Evolutionary conservation across 2,797 vertebrate genomes (phyloP), one percentile per base, ranked within the genome.

Genomic region (Semaprochilodus insignis): DNA sequence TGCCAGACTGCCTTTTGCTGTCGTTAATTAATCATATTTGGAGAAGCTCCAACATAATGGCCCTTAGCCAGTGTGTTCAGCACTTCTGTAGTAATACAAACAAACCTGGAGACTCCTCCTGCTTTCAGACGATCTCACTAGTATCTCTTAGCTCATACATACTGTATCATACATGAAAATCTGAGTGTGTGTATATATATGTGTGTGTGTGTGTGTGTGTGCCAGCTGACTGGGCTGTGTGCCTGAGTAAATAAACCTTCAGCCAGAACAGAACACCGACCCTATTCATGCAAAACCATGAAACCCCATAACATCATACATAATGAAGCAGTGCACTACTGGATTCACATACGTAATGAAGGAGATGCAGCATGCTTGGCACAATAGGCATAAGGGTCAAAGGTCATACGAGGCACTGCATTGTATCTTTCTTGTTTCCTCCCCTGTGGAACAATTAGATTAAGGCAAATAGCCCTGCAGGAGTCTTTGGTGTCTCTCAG

Each of bases 401-500:
- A 74, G 71, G 74, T 78, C 54, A 44, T 51, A 23, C 55, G 21
- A 48, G 59, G 57, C n/a, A 8, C 11, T 40, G 21, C 14, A n/a
- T 44, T 59, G 55, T 54, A 51, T 14, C 63, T 36, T 69, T 40
- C 36, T 7, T 4, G 23, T 17, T 67, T 48, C 34, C 60, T 21
- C 63, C 75, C 57, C 67, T n/a, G 48, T 21, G 51, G 84, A 25
- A 82, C 85, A 85, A 87, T 82, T 83, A 83, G 74, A 78, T 78
- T 74, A 76, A 62, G 54, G 44, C 2, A 10, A 34, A 65, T 27
- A n/a, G 40, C 52, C 17, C 77, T n/a, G 54, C 31, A 31, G 31
- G 31, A 31, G 31, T 31, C 31, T 31, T 31, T 31, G 31, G 31
- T 31, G 1, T 31, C 31, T 31, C 31, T 31, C 3, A 31, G 31